Percentiles rank a stretch among this genome's conserved stretches.
phyloP scores from a whole-genome alignment of 2,113 vertebrate species.

The Cyprinodon tularosa region DNA sequence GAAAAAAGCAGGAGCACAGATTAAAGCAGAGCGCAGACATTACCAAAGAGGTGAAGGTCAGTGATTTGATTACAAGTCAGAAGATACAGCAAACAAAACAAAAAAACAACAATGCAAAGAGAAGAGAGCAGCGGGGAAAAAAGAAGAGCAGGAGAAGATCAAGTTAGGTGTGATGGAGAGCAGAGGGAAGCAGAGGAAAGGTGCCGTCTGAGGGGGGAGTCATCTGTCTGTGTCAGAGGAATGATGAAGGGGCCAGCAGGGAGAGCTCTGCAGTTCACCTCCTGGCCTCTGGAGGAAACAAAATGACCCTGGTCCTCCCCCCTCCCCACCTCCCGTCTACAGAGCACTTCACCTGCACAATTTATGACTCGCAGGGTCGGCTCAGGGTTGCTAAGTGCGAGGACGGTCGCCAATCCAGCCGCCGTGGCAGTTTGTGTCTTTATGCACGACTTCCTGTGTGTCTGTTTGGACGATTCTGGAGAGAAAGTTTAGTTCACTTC shows the following conservation, averaged over 20 bases:
- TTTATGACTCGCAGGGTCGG: slow-evolving; percentile 64
- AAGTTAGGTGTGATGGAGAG: slow-evolving; percentile 49
- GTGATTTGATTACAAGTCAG: slow-evolving; percentile 66
- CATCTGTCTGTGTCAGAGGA: slow-evolving; percentile 77
- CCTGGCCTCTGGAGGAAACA: slow-evolving; percentile 77
- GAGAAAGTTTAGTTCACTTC: slow-evolving; percentile 28
- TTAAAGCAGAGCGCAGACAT: slow-evolving; percentile 39
- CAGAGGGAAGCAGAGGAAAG: slow-evolving; percentile 25
- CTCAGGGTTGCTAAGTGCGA: slow-evolving; percentile 58
- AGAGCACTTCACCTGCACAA: slow-evolving; percentile 60
- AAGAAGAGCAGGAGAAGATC: slow-evolving; percentile 45
- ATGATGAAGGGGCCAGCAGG: slow-evolving; percentile 75
- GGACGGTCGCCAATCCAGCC: slow-evolving; percentile 45
- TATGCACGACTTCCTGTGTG: not conserved
- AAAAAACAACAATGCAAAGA: slow-evolving; percentile 10
- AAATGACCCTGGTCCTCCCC: slow-evolving; percentile 69
- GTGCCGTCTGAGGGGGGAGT: slow-evolving; percentile 45
- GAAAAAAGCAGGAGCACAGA: slow-evolving; percentile 25
- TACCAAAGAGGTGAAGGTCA: slow-evolving; percentile 47
- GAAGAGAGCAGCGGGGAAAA: not conserved
- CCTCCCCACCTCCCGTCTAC: slow-evolving; percentile 41
- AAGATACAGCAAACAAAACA: slow-evolving; percentile 13
- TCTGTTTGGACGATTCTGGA: not conserved
- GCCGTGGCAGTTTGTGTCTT: not conserved
- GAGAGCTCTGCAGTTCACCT: slow-evolving; percentile 76